These are phyloP conservation scores for Colaptes auratus DNA, from an alignment of 2,113 vertebrate species.

Conservation along the genomic window DNA sequence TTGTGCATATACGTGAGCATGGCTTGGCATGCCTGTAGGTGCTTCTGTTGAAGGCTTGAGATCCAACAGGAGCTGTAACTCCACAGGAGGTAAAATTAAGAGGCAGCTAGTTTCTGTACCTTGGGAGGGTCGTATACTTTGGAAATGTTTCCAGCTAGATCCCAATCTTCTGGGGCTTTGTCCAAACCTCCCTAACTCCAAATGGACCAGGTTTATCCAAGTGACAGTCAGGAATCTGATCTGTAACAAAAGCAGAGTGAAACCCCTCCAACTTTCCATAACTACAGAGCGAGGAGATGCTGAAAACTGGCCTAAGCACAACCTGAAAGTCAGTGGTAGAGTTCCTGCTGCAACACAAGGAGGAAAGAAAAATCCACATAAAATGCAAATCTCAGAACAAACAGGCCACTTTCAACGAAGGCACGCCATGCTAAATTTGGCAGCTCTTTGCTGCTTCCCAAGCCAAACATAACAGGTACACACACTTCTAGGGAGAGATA, in stretches of 20 bases:
- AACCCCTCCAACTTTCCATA: not conserved
- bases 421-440: conserved; percentile 22
- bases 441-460: not conserved
- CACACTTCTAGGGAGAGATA: not conserved
- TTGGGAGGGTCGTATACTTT: not conserved
- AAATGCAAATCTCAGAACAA: conserved; percentile 42
- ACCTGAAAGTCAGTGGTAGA: not conserved
- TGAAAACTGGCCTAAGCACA: not conserved
- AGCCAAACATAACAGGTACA: conserved; percentile 60
- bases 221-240: not conserved
- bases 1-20: accelerated
- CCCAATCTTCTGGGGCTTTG: not conserved
- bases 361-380: not conserved
- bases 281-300: not conserved
- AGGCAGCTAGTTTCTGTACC: not conserved
- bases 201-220: not conserved
- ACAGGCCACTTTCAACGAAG: not conserved
- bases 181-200: not conserved
- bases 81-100: not conserved
- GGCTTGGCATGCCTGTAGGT: accelerated
- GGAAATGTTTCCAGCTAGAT: not conserved
- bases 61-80: conserved; percentile 11
- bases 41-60: not conserved
- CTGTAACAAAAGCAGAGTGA: not conserved
- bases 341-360: not conserved